Evolutionary conservation across 2,113 vertebrate genomes (phyloP).

Genomic region (Monarcha castaneiventris): DNA sequence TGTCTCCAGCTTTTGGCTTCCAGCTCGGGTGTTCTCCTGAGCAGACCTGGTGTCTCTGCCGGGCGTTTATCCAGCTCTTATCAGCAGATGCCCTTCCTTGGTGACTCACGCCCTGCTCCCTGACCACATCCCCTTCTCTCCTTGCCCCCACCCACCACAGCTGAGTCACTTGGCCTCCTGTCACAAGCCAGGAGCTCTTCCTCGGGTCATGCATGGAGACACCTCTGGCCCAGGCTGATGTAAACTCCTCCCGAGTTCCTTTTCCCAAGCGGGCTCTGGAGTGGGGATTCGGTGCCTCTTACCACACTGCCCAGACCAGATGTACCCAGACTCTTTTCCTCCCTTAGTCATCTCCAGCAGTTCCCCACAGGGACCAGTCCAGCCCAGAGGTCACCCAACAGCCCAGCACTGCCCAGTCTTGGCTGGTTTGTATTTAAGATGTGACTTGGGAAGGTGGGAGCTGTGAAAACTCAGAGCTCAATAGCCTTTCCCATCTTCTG

Average conservation of each 20-base stretch:
- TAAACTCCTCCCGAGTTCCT: background rate
- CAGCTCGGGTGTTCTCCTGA: background rate
- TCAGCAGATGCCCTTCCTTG: background rate
- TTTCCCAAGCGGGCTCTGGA: background rate
- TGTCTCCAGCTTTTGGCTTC: background rate
- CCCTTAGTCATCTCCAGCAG: background rate
- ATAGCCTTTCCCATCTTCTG: background rate
- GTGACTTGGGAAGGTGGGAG: background rate
- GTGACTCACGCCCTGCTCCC: constrained; percentile 26
- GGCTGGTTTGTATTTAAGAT: background rate
- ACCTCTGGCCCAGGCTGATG: background rate
- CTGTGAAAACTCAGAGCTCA: background rate
- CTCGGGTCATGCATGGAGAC: background rate
- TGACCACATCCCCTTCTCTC: constrained; percentile 45
- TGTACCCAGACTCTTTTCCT: background rate
- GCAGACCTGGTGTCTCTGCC: background rate
- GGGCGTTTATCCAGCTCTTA: constrained; percentile 21
- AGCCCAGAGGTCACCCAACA: background rate
- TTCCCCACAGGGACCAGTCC: background rate
- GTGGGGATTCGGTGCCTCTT: background rate
- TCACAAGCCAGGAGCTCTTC: background rate
- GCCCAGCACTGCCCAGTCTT: background rate
- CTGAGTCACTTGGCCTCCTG: constrained; percentile 39
- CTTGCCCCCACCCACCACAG: background rate
- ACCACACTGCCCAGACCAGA: background rate